Evolutionary conservation across 2,113 vertebrate genomes (phyloP), one percentile per base, ranked within the genome.

Genomic region (Notechis scutatus): DNA sequence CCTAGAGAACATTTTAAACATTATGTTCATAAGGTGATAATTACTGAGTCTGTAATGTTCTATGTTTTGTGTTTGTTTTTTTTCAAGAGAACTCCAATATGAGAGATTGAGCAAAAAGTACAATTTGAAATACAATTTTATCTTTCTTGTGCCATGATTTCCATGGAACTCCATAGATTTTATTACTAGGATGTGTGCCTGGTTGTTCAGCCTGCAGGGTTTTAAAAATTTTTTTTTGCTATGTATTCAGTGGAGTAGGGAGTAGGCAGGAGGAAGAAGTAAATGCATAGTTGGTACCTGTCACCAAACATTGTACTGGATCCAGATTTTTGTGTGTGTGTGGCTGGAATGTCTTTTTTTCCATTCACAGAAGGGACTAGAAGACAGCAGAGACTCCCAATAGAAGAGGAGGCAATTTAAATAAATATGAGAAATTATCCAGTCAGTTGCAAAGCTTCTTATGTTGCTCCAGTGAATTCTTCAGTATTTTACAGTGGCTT

Each of bases 21-120:
- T 89, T 94, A 86, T 93, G 89, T 97, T 97, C 96, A 96, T 96
- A 93, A 96, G 88, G 89, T 90, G 86, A 92, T 96, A n/a, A 74
- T 74, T 97, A 95, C 95, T 96, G 90, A 92, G 87, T 93, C 95
- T 95, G 90, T 64, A 90, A 61, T 93, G 93, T 92, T 97, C 90
- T 91, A 4, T 96, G 91, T 92, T 96, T 96, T 96, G 92, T 95
- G 94, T 96, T 96, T 96, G 95, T 12, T 29, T 69, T 45, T 29
- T 95, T 5, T 91, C 96, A 91, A 96, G 74, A 95, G 94, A 96
- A 96, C 95, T 97, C 96, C 55, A 95, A 91, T 1, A 86, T 88
- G 88, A 92, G 59, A 95, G 89, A 86, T 94, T 85, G 57, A 96
- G 64, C 1, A 93, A 92, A 94, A 92, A 89, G 52, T 88, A 92